Base-by-base conservation (phyloP, 2,888 invertebrate genomes). In the Automeris io region DNA sequence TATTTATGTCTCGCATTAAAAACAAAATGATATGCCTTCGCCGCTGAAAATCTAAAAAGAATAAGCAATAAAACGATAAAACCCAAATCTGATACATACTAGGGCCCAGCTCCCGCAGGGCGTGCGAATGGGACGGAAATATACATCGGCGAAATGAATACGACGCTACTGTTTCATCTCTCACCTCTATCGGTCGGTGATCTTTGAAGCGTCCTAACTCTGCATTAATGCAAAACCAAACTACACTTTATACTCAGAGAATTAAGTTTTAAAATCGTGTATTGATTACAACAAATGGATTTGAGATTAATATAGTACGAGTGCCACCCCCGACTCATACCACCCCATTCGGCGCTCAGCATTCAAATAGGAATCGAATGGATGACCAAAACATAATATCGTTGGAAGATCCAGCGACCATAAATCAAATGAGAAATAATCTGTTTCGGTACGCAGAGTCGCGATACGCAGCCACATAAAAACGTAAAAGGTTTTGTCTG, bases 361-460 rank as follows among this genome's bases (percentile, higher is more conserved):
- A 86, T 86, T 86, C 86, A 86, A 86, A 86, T 86, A 83, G 85
- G 85, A 82, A 86, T 86, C 82, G 86, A 86, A 86, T 85, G 85
- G 86, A 85, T 86, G 86, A 86, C 86, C 85, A 86, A 85, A 86
- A 86, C 86, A 86, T 86, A 86, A 86, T 86, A 86, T 83, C 86
- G 76, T 78, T 80, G 78, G 85, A 81, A 79, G 82, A 83, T 82
- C 80, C 85, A 74, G 76, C 73, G 71, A 71, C 74, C 83, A 87
- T 87, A 87, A 87, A 87, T 87, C 87, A 87, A 86, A 87, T 87
- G 86, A 87, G 87, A 78, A 87, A 87, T 87, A 87, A 87, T 87
- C 87, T 87, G 85, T 87, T 81, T 81, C 79, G 81, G 82, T 74
- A 77, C 77, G 85, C 81, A 87, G 83, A 82, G 83, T 85, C 82